phyloP scores from a whole-genome alignment of 2,113 vertebrate genomes.

The Phalacrocorax aristotelis region DNA sequence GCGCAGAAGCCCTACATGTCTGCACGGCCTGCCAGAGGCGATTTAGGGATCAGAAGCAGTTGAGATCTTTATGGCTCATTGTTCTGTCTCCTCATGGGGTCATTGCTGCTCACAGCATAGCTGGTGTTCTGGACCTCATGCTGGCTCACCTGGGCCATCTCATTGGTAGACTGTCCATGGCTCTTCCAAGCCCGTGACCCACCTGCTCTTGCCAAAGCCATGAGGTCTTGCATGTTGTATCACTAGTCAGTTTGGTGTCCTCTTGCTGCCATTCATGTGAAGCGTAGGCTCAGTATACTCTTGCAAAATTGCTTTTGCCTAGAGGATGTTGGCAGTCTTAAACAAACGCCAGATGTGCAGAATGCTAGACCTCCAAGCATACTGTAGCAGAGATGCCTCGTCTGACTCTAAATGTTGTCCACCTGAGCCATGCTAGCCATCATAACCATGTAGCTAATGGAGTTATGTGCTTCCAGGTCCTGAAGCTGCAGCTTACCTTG shows the following conservation, averaged over 20 bases:
- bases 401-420: not conserved
- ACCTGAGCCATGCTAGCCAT: not conserved
- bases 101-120: not conserved
- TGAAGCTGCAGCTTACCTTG: not conserved
- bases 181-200: not conserved
- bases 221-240: accelerated
- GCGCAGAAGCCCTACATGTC: not conserved
- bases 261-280: not conserved
- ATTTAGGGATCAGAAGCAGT: not conserved
- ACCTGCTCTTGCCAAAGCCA: not conserved
- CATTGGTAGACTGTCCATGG: not conserved
- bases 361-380: accelerated
- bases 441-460: not conserved
- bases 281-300: not conserved
- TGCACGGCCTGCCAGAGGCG: not conserved
- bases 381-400: not conserved
- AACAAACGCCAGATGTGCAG: not conserved
- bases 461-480: not conserved
- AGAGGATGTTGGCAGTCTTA: not conserved
- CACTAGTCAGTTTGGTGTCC: not conserved
- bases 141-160: not conserved
- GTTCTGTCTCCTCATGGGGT: not conserved
- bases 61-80: accelerated
- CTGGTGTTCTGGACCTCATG: not conserved
- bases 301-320: not conserved